Percentiles rank a stretch among this genome's conserved stretches.
These are phyloP conservation scores for Tryphoninae sp. DNA, from an alignment of 2,888 invertebrate genomes.

Conservation along the genomic window DNA sequence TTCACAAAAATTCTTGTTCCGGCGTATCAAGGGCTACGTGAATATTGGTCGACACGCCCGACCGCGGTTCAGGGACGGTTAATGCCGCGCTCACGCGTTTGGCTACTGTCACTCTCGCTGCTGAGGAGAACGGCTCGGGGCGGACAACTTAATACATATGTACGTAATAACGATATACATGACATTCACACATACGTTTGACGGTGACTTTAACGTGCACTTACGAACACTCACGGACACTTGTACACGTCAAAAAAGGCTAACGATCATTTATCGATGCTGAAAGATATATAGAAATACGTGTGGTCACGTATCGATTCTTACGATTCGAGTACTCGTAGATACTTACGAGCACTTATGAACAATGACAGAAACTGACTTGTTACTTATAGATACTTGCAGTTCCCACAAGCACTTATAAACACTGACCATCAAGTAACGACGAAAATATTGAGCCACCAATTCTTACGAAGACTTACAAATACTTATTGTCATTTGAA, in stretches of 20 bases:
- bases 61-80: constrained; percentile 55
- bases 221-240: not conserved
- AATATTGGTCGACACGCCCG: constrained; percentile 41
- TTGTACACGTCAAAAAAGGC: not conserved
- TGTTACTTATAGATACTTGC: not conserved
- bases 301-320: no score
- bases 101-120: constrained; percentile 30
- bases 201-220: not conserved
- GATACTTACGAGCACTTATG: not conserved
- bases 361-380: not conserved
- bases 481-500: no score
- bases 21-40: constrained; percentile 44
- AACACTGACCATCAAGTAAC: no score
- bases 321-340: no score
- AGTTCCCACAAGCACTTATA: not conserved
- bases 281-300: no score
- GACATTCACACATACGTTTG: not conserved
- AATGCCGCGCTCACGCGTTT: constrained; percentile 37
- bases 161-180: not conserved
- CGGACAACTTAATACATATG: constrained; percentile 1
- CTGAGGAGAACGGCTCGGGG: constrained; percentile 37
- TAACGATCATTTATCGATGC: no score
- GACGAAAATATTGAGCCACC: no score
- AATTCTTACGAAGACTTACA: no score
- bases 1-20: constrained; percentile 32